These are phyloP conservation scores for Apeltes quadracus DNA, from an alignment of 2,113 vertebrate genomes.

Conservation along the genomic window DNA sequence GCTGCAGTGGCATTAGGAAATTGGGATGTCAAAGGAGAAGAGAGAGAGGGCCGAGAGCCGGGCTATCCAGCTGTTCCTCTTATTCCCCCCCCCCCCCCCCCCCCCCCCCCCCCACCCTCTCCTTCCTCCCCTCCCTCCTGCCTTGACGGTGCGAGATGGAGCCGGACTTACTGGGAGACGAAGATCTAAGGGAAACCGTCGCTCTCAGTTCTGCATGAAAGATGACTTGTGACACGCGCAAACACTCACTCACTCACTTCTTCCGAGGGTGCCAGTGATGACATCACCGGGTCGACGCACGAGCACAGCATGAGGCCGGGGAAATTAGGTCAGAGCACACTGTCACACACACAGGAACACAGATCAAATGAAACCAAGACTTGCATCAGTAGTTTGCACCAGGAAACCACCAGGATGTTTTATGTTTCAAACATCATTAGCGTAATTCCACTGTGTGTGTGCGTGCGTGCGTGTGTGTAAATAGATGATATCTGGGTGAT, in stretches of 20 bases:
- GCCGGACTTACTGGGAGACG: constrained; percentile 51
- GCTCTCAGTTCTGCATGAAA: constrained; percentile 46
- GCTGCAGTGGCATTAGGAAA: constrained; percentile 38
- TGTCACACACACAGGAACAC: constrained; percentile 9
- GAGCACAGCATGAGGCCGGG: constrained; percentile 61
- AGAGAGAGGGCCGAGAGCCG: constrained; percentile 30
- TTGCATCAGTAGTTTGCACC: constrained; percentile 28
- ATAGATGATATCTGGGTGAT: not conserved
- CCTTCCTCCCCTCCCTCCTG: constrained; percentile 43
- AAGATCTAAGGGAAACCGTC: constrained; percentile 70
- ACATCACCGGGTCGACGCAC: constrained; percentile 53
- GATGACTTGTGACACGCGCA: constrained; percentile 46
- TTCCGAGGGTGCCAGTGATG: constrained; percentile 43
- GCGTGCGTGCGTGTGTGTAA: not conserved
- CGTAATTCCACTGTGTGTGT: constrained; percentile 9
- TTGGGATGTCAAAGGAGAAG: constrained; percentile 40
- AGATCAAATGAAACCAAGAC: constrained; percentile 26
- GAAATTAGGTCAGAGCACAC: constrained; percentile 70
- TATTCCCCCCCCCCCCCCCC: constrained; percentile 43
- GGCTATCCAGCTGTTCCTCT: constrained; percentile 64
- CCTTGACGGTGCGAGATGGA: constrained; percentile 61
- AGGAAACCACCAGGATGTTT: constrained; percentile 17
- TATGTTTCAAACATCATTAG: constrained; percentile 25
- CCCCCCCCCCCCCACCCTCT: constrained; percentile 26
- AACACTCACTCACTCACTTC: constrained; percentile 8